phyloP scores from a whole-genome alignment of 2,113 vertebrate species.

The Phodopus roborovskii region DNA sequence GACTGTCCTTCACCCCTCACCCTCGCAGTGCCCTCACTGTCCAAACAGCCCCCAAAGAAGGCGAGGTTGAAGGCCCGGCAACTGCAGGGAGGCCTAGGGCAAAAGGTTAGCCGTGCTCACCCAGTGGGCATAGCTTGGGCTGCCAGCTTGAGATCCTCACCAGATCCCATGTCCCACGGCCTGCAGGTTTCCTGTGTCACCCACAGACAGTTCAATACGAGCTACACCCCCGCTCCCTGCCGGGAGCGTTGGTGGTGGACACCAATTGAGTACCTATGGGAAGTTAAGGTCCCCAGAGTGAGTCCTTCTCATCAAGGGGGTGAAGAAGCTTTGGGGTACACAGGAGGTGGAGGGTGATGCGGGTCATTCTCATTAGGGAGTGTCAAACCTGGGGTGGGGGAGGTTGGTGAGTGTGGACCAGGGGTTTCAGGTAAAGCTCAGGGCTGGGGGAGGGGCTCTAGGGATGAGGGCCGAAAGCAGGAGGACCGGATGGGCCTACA shows the following conservation, averaged over 20 bases:
- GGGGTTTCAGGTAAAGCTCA: background rate
- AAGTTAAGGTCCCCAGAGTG: background rate
- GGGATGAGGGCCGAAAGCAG: background rate
- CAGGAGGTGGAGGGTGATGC: background rate
- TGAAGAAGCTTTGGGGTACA: background rate
- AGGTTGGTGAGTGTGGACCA: background rate
- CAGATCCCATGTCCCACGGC: background rate
- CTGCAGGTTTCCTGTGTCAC: background rate
- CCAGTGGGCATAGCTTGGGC: background rate
- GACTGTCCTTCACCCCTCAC: background rate
- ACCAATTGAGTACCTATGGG: background rate
- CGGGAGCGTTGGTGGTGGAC: background rate
- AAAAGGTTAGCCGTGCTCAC: background rate
- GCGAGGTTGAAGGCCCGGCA: background rate
- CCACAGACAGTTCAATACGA: background rate
- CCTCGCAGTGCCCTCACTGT: background rate
- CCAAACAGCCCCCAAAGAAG: background rate
- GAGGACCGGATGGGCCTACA: background rate
- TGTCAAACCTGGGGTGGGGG: background rate
- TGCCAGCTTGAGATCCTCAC: background rate
- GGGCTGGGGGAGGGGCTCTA: background rate
- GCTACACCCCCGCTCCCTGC: background rate
- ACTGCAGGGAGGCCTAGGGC: background rate
- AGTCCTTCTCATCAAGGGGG: background rate
- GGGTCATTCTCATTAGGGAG: background rate